Base-by-base conservation (phyloP, 2,888 invertebrate genomes). In the Amphiduros pacificus region DNA sequence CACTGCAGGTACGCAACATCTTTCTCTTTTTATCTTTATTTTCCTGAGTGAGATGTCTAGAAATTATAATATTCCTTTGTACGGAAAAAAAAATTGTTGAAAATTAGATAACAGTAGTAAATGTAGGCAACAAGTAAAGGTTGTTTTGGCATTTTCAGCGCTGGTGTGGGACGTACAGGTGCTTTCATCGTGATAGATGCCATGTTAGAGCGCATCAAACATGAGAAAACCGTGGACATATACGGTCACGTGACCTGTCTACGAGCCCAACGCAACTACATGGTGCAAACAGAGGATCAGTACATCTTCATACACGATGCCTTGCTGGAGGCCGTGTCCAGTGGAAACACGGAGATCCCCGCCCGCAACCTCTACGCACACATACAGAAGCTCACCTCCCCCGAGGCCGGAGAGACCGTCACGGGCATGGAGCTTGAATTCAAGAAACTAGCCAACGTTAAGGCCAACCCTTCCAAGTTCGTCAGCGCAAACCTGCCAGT, bases 231-330 rank as follows among this genome's bases (percentile, higher is more conserved):
- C 55, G 94, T 99, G 31, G 99, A 99, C 82, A 96, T 99, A 70
- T 99, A 98, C 80, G 99, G 98, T 9, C 98, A 98, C 85, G 99
- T 99, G 40, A 98, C 98, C 17, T 95, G 95, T 80, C 87, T 99
- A 68, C 88, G 99, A 64, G 95, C 98, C 27, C 99, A 99, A 83
- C 89, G 99, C 58, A 98, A 98, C 84, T 99, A 99, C 85, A 99
- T 99, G 98, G 98, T 99, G 29, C 83, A 84, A 72, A 98, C 97
- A 20, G 97, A 97, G 84, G 97, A 97, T 84, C 98, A 99, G 84
- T 99, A 99, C 84, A 94, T 98, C 71, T 99, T 99, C 85, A 98
- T 99, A 72, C 97, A 99, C 81, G 99, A 99, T 80, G 94, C 99
- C 2, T 71, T 99, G 26, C 85, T 97, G 60, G 98, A 99, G 84